Evolutionary conservation across 2,888 invertebrate genomes (phyloP), one percentile per base, ranked within the genome.

Genomic region (Trissolcus japonicus): DNA sequence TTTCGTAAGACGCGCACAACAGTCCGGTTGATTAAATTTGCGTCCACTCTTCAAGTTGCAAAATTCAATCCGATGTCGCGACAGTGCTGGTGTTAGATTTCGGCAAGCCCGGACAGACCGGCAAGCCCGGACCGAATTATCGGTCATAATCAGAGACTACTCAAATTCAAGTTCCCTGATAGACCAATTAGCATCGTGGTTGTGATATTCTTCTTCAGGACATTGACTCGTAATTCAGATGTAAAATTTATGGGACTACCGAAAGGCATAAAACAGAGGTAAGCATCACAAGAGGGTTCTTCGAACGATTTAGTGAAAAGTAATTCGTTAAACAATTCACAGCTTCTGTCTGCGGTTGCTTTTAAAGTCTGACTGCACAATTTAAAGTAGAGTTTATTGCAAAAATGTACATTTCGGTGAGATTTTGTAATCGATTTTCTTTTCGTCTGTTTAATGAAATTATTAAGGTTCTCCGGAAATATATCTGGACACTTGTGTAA

Each of bases 131-230:
- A 19, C 19, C 1, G 19, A 19, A 1, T 2, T n/a, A n/a, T 19
- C 19, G 2, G 19, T 19, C 19, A 19, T 59, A 63, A 76, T 69
- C 63, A 66, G 43, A 21, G 40, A 60, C 46, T 50, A 19, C 50
- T 57, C 66, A 67, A 63, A 63, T 59, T 75, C 60, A 57, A 55
- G 51, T 61, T 71, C 55, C 66, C 80, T 83, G 82, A 83, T 83
- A 81, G 84, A 83, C 85, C 84, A 86, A 86, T 86, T 86, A 86
- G 84, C 83, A 83, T 82, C 82, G 82, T 85, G 85, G 84, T 85
- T 84, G 85, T 85, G 83, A 80, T 81, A 78, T 84, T 83, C 84
- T 83, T 82, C 83, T 82, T 82, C 79, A 76, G 80, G 82, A 84
- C 85, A 85, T 86, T 83, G 82, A 80, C 82, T 80, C 81, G 82